Evolutionary conservation across 2,888 invertebrate genomes (phyloP), one percentile per base, ranked within the genome.

Genomic region (Plusia festucae): DNA sequence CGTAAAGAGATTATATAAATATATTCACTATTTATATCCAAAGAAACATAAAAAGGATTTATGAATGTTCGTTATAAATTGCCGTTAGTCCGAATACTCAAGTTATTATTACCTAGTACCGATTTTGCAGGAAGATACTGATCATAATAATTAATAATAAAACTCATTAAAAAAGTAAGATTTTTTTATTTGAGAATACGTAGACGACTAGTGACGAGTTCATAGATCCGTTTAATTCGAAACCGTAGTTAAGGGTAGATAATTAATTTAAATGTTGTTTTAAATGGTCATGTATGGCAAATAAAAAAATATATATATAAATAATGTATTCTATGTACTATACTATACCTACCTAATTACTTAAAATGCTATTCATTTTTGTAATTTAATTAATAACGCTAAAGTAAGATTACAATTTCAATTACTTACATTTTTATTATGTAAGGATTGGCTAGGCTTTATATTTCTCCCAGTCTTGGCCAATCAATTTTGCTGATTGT

Each of bases 361-460:
- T 54, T 62, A 54, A 34, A 60, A 55, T 61, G 22, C 57, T 53
- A 53, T 72, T 46, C 11, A 58, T 60, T 58, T 65, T 61, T 69
- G 52, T 46, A 55, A 44, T 56, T 49, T 20, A 24, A 53, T 53
- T 30, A 40, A 53, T 64, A 16, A 4, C 30, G 54, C 59, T 54
- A 32, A 55, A 44, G 57, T 51, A 60, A 56, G 44, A 64, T 60
- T 56, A 51, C 51, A 22, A 54, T 62, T 60, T 73, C 56, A 68
- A 68, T 58, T 67, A 60, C n/a, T 20, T 58, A 62, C 27, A 57
- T 57, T 65, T 73, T 16, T 66, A 56, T 61, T 64, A 49, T 44
- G 53, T 64, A 61, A 61, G 34, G 56, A 58, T 53, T 60, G 32
- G 61, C 52, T 61, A 62, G 32, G 63, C 44, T 61, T 68, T 61